Conservation (phyloP, 1,140 invertebrate species). For the Bombus consobrinus region DNA sequence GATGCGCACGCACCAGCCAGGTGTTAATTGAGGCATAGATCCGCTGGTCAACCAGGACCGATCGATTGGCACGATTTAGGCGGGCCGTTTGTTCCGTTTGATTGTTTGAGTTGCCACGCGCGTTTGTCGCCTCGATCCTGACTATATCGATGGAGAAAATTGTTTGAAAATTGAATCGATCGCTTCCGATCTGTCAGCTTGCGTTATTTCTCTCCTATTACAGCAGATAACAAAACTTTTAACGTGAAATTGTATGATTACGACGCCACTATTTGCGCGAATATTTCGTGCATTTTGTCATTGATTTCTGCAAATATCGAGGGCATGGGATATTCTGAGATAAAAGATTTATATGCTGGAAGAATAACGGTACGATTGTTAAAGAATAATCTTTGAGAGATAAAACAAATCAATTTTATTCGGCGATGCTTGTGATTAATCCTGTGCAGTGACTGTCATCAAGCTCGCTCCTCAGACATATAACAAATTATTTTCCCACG, state of each 20-base stretch:
- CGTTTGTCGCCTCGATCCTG: constrained; percentile 24
- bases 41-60: constrained; percentile 51
- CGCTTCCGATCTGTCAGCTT: neutral
- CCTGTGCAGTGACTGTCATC: no score
- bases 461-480: no score
- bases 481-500: no score
- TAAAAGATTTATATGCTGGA: no score
- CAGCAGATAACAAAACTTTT: no score
- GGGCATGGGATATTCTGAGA: no score
- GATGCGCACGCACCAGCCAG: constrained; percentile 15
- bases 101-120: constrained; percentile 55
- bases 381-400: no score
- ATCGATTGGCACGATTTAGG: constrained; percentile 61
- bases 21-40: constrained; percentile 54
- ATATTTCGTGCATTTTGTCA: neutral
- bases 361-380: no score
- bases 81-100: constrained; percentile 60
- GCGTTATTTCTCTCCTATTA: neutral
- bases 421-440: no score
- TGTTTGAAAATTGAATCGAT: constrained; percentile 3
- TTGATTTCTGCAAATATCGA: neutral
- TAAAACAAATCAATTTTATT: no score
- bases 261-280: neutral
- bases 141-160: constrained; percentile 2
- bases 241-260: neutral